Percentiles rank a stretch among this genome's conserved stretches.
Evolutionary conservation across 2,797 vertebrate genomes (phyloP).

Genomic region (Cuculus canorus): DNA sequence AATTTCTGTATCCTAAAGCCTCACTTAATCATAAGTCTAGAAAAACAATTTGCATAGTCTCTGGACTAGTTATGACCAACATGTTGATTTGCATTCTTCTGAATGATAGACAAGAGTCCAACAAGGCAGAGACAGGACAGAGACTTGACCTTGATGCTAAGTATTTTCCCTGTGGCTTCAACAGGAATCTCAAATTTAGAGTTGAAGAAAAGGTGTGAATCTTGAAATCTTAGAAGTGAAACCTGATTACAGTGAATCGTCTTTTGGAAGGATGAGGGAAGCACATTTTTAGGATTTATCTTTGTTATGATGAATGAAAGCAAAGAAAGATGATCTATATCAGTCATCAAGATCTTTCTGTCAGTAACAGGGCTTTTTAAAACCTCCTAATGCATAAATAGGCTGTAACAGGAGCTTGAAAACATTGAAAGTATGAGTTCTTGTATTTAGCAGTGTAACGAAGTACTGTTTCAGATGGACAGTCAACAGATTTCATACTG

Average conservation of each 20-base stretch:
- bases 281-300: background rate
- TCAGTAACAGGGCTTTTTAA: background rate
- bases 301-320: background rate
- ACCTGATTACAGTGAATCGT: background rate
- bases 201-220: background rate
- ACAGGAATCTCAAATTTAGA: background rate
- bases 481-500: background rate
- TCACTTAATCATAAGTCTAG: background rate
- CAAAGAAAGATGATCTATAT: background rate
- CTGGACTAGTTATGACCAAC: background rate
- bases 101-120: background rate
- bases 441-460: background rate
- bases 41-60: background rate
- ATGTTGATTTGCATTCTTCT: background rate
- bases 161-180: background rate
- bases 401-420: background rate
- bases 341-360: background rate
- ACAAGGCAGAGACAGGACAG: background rate
- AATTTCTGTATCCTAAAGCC: background rate
- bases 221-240: background rate
- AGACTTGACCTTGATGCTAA: background rate
- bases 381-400: background rate
- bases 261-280: background rate
- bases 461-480: background rate
- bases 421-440: background rate